Evolutionary conservation across 1,140 invertebrate species (phyloP).

Genomic region (Melitaea cinxia): DNA sequence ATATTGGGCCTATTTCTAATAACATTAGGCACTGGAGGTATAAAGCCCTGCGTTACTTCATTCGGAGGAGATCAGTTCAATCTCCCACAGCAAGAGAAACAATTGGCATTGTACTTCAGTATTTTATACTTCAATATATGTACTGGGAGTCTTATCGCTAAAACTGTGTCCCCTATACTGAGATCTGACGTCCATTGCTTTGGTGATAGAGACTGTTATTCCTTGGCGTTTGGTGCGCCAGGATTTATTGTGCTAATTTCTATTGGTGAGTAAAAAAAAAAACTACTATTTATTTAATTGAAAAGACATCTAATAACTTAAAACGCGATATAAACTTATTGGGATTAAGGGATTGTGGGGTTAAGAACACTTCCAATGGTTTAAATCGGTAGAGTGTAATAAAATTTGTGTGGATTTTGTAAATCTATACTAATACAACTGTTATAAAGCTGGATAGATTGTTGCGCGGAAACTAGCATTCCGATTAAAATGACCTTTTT

Average conservation of each 20-base stretch:
- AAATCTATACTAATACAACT: no score
- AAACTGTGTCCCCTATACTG: conserved; percentile 86
- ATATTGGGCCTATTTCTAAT: conserved; percentile 84
- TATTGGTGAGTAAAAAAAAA: conserved; percentile 74
- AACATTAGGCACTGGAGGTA: conserved; percentile 91
- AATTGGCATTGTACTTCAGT: conserved; percentile 86
- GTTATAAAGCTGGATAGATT: no score
- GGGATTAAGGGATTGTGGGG: no score
- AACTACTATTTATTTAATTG: no score
- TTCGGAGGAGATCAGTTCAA: conserved; percentile 96
- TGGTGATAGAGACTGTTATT: conserved; percentile 86
- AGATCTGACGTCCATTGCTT: conserved; percentile 85
- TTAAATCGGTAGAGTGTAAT: no score
- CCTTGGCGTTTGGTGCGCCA: conserved; percentile 87
- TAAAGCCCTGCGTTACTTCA: conserved; percentile 94
- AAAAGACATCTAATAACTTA: no score
- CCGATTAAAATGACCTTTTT: no score
- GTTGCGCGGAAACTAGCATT: no score
- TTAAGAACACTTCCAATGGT: no score
- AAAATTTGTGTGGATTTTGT: no score
- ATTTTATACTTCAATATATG: conserved; percentile 88
- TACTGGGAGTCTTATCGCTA: conserved; percentile 85
- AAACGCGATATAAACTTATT: no score
- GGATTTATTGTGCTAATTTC: conserved; percentile 84
- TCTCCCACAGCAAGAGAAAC: conserved; percentile 83